Evolutionary conservation across 2,113 vertebrate species (phyloP).

Genomic region (Peromyscus leucopus): DNA sequence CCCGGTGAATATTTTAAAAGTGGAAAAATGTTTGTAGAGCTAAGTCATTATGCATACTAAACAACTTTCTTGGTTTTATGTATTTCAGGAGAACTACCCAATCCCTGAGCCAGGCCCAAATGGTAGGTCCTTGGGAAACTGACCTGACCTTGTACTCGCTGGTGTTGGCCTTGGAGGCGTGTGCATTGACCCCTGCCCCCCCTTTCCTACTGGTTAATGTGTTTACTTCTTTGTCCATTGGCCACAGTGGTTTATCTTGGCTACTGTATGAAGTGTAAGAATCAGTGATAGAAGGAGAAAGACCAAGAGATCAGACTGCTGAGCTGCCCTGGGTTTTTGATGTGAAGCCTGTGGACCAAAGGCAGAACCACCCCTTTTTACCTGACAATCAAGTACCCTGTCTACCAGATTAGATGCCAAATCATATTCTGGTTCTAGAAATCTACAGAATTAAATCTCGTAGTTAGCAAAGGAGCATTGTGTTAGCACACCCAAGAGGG

Average conservation of each 20-base stretch:
- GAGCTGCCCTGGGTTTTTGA: background rate
- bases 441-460: conserved; percentile 9
- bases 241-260: conserved; percentile 13
- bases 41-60: conserved; percentile 65
- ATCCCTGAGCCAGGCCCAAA: conserved; percentile 88
- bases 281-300: background rate
- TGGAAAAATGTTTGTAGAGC: background rate
- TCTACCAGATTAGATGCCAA: background rate
- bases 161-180: background rate
- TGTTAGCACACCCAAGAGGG: background rate
- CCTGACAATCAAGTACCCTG: background rate
- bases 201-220: background rate
- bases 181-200: background rate
- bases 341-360: background rate
- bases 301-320: background rate
- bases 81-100: conserved; percentile 88
- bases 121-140: conserved; percentile 84
- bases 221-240: conserved; percentile 1
- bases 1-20: background rate
- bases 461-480: background rate
- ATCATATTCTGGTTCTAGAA: background rate
- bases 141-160: background rate
- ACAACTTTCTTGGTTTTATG: conserved; percentile 50
- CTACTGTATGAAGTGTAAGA: conserved; percentile 49
- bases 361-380: conserved; percentile 8